Evolutionary conservation across 2,888 invertebrate species (phyloP), one percentile per base, ranked within the genome.

Genomic region (Mythimna impura): DNA sequence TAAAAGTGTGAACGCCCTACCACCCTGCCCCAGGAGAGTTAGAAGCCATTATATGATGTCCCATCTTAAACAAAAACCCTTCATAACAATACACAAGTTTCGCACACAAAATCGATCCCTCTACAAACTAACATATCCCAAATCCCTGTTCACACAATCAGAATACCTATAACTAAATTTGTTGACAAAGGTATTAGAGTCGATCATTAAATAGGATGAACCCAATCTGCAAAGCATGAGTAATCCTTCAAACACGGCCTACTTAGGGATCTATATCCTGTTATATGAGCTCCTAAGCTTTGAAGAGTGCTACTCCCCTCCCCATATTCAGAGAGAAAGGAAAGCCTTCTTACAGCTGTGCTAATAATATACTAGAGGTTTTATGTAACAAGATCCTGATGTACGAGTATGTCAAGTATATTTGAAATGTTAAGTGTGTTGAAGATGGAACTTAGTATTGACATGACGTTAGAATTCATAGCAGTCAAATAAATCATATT

Each of bases 241-340:
- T 87, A 88, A 88, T 85, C 86, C 83, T 54, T 76, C 81, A 82
- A 85, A 84, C 84, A 82, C 65, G 58, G 78, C 74, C 81, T 85
- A 81, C 80, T 82, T 83, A 83, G 74, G 64, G 70, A 63, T 72
- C 72, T 66, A 77, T 83, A 81, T 86, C 87, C 78, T 73, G 78
- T 85, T 82, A 80, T 64, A 30, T 77, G 79, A 83, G 81, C 84
- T 74, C 71, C 78, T 87, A 85, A 85, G 71, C 85, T 62, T 52
- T 65, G 30, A 78, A 73, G 80, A 86, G 82, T 82, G 80, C 66
- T 73, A 70, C 65, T 86, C 69, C 74, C 65, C 65, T 78, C 34
- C 68, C 76, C 66, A 86, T 86, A 82, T 80, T 76, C 74, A 58
- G 68, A 76, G 76, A 84, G 82, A 82, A 78, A 84, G 76, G 55